Base-by-base conservation (phyloP, 1,140 invertebrate species). In the Drosophila aff. region DNA sequence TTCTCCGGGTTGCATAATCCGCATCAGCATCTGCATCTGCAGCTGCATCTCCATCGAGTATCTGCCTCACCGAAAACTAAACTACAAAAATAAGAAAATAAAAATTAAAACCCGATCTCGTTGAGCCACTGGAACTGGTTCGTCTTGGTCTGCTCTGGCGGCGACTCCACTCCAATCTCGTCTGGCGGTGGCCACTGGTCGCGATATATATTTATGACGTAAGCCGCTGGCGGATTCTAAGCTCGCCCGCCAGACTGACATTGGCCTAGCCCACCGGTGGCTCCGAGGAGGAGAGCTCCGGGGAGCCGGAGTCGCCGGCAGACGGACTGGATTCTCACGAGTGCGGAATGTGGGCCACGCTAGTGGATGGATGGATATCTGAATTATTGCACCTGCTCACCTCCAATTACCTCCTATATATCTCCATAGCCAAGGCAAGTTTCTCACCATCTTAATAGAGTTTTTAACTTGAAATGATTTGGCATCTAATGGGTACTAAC, bases 181-280 rank as follows among this genome's bases (percentile, higher is more conserved):
- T 65, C 43, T 50, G 59, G 9, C 23, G 28, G 36, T 63, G 59
- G 46, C 40, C 55, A 15, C 26, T 71, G 26, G 26, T 15, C 21
- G 38, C 18, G n/a, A 8, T 52, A 52, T 58, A 33, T 72, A 58
- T 76, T 76, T 76, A 76, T 76, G 72, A 76, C 74, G 72, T 59
- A 76, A 76, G 72, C 61, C 74, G 46, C 40, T 76, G 72, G 53
- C 74, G 63, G 62, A 52, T 76, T 76, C 73, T 76, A 76, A 49
- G 36, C 36, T 47, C 28, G 53, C 31, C 31, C 11, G 33, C 46
- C 59, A 33, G 63, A 63, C 58, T 76, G 74, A 52, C 74, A 76
- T 76, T 76, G 74, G 62, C 73, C 62, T 59, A 75, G 53, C 59
- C 60, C 38, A 61, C 60, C 38, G 50, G 40, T 23, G 23, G 40